Evolutionary conservation across 2,113 vertebrate genomes (phyloP).

Genomic region (Xiphorhynchus elegans): DNA sequence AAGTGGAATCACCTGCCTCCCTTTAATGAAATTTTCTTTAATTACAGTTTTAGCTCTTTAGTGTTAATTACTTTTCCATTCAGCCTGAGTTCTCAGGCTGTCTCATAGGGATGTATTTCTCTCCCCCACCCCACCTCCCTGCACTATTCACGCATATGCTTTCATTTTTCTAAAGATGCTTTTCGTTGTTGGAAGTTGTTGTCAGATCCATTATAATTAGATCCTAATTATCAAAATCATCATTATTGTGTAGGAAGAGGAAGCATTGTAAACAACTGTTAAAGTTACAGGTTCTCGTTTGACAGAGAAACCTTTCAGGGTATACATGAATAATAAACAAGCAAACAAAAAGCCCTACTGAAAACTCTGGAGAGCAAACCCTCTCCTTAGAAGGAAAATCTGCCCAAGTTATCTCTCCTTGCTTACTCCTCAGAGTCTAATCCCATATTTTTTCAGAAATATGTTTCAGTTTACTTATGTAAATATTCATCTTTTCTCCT

Average conservation of each 20-base stretch:
- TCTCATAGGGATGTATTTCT: conserved; percentile 61
- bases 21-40: conserved; percentile 82
- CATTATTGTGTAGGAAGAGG: conserved; percentile 51
- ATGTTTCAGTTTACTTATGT: neutral
- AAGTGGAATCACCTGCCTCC: conserved; percentile 71
- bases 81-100: conserved; percentile 65
- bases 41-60: conserved; percentile 83
- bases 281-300: conserved; percentile 42
- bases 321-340: neutral
- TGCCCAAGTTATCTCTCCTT: neutral
- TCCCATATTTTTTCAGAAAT: neutral
- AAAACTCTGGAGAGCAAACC: neutral
- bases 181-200: conserved; percentile 61
- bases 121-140: neutral
- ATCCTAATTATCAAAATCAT: conserved; percentile 60
- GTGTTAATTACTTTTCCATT: conserved; percentile 81
- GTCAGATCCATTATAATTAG: conserved; percentile 65
- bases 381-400: neutral
- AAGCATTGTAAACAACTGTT: conserved; percentile 6
- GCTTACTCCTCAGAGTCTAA: neutral
- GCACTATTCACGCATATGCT: conserved; percentile 1
- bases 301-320: neutral
- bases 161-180: conserved; percentile 65
- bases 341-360: neutral
- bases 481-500: neutral